These are phyloP conservation scores for Callospermophilus lateralis DNA, from an alignment of 2,113 vertebrate species.

Conservation along the genomic window DNA sequence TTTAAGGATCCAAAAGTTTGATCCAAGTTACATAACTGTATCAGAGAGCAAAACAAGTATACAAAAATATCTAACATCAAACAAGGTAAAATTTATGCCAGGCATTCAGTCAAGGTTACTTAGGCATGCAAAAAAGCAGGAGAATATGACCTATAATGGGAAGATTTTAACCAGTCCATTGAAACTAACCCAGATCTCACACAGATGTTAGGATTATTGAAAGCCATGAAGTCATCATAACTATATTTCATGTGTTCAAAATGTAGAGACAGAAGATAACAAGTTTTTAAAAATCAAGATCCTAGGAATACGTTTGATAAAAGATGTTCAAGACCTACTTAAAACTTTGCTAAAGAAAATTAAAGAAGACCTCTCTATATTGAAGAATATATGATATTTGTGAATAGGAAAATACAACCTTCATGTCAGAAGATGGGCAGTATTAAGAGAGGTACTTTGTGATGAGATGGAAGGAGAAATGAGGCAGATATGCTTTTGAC, in stretches of 20 bases:
- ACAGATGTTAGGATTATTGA: slow-evolving; percentile 5
- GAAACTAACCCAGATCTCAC: neutral
- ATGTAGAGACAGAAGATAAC: neutral
- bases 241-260: slow-evolving; percentile 3
- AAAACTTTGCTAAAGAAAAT: slow-evolving; percentile 2
- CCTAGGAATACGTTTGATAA: neutral
- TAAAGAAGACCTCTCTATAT: neutral
- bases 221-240: neutral
- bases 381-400: neutral
- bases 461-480: neutral
- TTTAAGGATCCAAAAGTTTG: neutral
- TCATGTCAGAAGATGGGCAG: neutral
- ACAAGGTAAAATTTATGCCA: neutral
- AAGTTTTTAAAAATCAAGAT: neutral
- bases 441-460: neutral
- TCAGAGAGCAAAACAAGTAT: neutral
- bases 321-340: neutral
- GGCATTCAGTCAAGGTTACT: neutral
- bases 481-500: neutral
- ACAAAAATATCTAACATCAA: neutral
- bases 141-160: neutral
- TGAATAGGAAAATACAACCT: neutral
- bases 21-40: neutral
- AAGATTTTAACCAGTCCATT: neutral
- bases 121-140: neutral